Evolutionary conservation across 1,140 invertebrate genomes (phyloP).

Genomic region (Apolygus lucorum): DNA sequence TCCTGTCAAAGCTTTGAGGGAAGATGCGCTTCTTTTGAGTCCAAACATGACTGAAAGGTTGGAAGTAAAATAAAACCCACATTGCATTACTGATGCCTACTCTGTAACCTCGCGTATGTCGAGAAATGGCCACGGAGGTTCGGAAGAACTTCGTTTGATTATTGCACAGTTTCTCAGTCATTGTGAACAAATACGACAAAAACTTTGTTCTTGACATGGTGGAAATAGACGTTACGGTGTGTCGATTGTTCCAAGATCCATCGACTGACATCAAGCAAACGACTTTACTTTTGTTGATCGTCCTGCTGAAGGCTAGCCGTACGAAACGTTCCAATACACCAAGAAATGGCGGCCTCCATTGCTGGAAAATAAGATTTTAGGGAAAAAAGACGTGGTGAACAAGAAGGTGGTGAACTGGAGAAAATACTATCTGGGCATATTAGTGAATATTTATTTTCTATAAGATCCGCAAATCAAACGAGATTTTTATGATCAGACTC

Average conservation of each 20-base stretch:
- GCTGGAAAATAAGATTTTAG: conserved; percentile 52
- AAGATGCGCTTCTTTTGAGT: conserved; percentile 46
- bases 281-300: conserved; percentile 58
- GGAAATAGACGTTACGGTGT: conserved; percentile 63
- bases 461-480: too few species aligned
- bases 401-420: too few species aligned
- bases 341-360: conserved; percentile 64
- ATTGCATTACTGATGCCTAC: conserved; percentile 67
- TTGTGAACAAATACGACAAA: conserved; percentile 56
- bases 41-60: conserved; percentile 43
- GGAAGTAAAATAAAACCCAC: conserved; percentile 54
- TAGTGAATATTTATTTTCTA: too few species aligned
- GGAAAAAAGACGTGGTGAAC: too few species aligned
- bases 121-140: conserved; percentile 63
- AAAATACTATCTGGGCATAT: too few species aligned
- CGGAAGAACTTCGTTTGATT: conserved; percentile 74
- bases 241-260: conserved; percentile 59
- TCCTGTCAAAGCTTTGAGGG: conserved; percentile 50
- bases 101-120: conserved; percentile 63
- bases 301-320: conserved; percentile 53
- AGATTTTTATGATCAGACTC: too few species aligned
- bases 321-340: conserved; percentile 62
- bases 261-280: conserved; percentile 67
- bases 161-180: conserved; percentile 54
- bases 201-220: conserved; percentile 58